A percentile compares a stretch with the other conserved stretches of the same genome.
Conservation (phyloP, 2,113 vertebrate species). For the Ictidomys tridecemlineatus region DNA sequence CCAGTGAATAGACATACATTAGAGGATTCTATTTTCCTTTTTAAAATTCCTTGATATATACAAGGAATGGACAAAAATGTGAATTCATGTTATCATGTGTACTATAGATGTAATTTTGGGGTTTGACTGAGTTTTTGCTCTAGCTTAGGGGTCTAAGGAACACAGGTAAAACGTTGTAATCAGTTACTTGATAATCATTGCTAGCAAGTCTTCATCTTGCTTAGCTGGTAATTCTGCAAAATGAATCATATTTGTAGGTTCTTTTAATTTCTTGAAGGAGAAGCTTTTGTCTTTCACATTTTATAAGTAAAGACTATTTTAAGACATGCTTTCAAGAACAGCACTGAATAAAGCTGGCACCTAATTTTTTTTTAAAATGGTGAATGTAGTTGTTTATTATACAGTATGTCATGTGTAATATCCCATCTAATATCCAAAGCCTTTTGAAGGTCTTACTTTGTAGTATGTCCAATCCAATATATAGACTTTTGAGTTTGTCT, state of each 20-base stretch:
- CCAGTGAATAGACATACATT: not conserved
- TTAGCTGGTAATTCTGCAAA: not conserved
- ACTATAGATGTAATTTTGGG: not conserved
- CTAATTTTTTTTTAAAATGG: not conserved
- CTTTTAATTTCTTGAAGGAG: constrained; percentile 13
- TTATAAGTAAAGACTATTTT: constrained; percentile 1
- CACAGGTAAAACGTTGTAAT: not conserved
- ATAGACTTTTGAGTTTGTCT: too few species aligned
- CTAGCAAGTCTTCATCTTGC: not conserved
- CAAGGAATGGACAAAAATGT: not conserved
- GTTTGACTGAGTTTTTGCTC: not conserved
- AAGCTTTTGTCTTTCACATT: not conserved
- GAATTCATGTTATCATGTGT: not conserved
- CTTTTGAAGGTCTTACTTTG: too few species aligned
- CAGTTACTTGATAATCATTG: not conserved
- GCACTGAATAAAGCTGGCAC: not conserved
- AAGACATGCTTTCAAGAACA: constrained; percentile 43
- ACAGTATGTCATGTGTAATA: too few species aligned
- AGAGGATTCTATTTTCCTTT: not conserved
- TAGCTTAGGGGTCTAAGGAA: not conserved
- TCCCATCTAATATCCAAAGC: too few species aligned
- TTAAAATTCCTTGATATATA: not conserved
- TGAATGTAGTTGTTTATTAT: too few species aligned
- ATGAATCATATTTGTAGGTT: not conserved
- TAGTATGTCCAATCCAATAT: too few species aligned